phyloP scores from a whole-genome alignment of 2,888 invertebrate genomes.

The Blera fallax region DNA sequence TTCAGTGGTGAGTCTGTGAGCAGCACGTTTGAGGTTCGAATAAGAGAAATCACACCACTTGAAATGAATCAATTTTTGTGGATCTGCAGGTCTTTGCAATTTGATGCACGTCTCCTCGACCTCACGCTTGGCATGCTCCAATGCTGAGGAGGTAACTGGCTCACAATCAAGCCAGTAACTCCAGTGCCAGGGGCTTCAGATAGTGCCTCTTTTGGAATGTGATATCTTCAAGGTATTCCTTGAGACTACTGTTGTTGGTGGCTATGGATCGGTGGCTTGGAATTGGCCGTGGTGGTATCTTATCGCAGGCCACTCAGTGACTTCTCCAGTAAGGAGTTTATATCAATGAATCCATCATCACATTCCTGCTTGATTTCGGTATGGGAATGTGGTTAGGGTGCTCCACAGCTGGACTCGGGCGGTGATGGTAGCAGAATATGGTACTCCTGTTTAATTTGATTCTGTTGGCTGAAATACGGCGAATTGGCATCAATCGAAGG shows the following conservation, averaged over 20 bases:
- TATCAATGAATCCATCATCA: conserved; percentile 79
- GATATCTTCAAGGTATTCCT: conserved; percentile 91
- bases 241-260: conserved; percentile 78
- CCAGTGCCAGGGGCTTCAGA: conserved; percentile 89
- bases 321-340: conserved; percentile 78
- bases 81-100: conserved; percentile 91
- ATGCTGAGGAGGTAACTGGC: conserved; percentile 91
- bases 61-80: not conserved
- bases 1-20: too few relatives aligned
- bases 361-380: conserved; percentile 80
- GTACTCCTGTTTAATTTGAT: conserved; percentile 82
- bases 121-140: conserved; percentile 93
- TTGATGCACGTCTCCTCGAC: conserved; percentile 92
- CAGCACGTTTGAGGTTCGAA: too few relatives aligned
- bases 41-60: too few relatives aligned
- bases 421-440: conserved; percentile 84
- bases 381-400: conserved; percentile 82
- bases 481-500: conserved; percentile 78
- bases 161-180: conserved; percentile 88
- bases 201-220: conserved; percentile 93
- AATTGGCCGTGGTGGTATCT: conserved; percentile 60
- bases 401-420: conserved; percentile 84
- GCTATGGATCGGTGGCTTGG: conserved; percentile 52
- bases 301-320: conserved; percentile 72
- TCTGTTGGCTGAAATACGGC: conserved; percentile 35